These are phyloP conservation scores for Frankliniella fusca DNA, from an alignment of 2,888 invertebrate genomes.

Conservation along the genomic window DNA sequence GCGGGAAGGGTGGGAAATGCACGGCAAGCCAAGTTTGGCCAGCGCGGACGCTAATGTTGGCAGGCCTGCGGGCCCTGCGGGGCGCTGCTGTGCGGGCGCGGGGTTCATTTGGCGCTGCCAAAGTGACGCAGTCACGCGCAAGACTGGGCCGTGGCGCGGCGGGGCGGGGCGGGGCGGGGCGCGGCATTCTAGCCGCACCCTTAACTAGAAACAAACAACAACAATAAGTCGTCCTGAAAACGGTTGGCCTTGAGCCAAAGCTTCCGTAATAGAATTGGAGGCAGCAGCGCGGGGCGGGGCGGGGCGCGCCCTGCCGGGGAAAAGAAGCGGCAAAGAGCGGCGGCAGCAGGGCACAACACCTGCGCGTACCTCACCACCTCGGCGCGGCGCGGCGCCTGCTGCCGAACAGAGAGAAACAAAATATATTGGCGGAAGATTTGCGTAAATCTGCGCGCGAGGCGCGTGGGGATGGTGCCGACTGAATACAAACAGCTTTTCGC, in stretches of 20 bases:
- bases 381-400: not conserved
- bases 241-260: not conserved
- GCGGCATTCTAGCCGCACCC: not conserved
- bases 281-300: not conserved
- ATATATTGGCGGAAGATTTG: not conserved
- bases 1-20: not conserved
- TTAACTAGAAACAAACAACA: constrained; percentile 9
- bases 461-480: not conserved
- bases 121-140: constrained; percentile 3
- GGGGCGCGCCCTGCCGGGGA: not conserved
- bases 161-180: no score
- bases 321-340: no score
- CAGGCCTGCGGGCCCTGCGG: not conserved
- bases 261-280: not conserved
- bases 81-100: no score
- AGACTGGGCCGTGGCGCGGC: no score
- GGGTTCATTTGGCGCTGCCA: constrained; percentile 3
- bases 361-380: no score
- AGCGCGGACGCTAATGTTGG: not conserved
- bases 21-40: not conserved
- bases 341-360: no score
- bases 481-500: not conserved
- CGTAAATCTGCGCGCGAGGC: not conserved
- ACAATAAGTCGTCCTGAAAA: not conserved
- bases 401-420: not conserved